A percentile compares a stretch with the other conserved stretches of the same genome.
These are phyloP conservation scores for Ispidina lecontei DNA, from an alignment of 2,797 vertebrate genomes.

Conservation along the genomic window DNA sequence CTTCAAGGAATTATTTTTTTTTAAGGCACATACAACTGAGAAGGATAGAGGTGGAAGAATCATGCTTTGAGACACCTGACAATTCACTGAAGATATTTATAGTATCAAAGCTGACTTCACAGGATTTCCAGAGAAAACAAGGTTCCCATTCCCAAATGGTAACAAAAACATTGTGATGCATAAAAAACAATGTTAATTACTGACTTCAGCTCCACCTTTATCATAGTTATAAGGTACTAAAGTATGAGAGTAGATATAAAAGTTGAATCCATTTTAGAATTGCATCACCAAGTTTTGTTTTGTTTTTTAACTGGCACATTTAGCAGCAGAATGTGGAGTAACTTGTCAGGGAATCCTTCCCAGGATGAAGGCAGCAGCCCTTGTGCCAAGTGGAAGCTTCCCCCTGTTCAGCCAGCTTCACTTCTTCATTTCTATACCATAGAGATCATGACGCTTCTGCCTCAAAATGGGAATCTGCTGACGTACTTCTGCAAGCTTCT, in stretches of 20 bases:
- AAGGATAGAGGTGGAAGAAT: not conserved
- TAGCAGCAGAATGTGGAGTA: not conserved
- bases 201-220: not conserved
- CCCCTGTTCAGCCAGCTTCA: conserved; percentile 18
- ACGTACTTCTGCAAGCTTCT: conserved; percentile 89
- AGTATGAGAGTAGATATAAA: not conserved
- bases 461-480: conserved; percentile 90
- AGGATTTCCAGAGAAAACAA: not conserved
- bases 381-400: not conserved
- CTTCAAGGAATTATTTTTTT: not conserved
- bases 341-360: not conserved
- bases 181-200: not conserved
- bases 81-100: not conserved
- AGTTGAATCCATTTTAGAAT: not conserved
- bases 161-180: not conserved
- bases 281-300: not conserved
- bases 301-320: not conserved
- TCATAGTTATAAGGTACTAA: not conserved
- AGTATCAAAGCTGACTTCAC: not conserved
- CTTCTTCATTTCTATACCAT: conserved; percentile 77
- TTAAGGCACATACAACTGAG: not conserved
- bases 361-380: not conserved
- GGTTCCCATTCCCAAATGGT: not conserved
- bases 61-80: not conserved
- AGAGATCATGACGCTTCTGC: conserved; percentile 90